Evolutionary conservation across 2,113 vertebrate species (phyloP).

Genomic region (Strix uralensis): DNA sequence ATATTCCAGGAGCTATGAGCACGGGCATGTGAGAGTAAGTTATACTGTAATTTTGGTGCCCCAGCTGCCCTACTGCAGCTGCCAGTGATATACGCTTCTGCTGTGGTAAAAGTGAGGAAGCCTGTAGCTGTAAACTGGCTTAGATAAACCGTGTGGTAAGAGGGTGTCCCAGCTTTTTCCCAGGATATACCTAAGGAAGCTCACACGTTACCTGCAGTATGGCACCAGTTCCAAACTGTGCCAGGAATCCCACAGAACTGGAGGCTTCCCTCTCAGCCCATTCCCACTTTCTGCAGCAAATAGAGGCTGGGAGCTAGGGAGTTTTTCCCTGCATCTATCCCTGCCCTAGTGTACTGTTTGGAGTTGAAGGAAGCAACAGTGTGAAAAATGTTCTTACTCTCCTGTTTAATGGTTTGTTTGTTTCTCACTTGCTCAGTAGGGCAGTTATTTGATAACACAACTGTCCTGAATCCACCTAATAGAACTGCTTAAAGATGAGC

Average conservation of each 20-base stretch:
- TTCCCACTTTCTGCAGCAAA: background rate
- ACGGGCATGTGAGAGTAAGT: background rate
- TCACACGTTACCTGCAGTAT: background rate
- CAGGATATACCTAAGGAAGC: background rate
- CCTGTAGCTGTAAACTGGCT: background rate
- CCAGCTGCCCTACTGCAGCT: background rate
- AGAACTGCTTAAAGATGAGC: background rate
- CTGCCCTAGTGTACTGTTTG: background rate
- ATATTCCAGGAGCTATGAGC: background rate
- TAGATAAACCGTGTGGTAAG: background rate
- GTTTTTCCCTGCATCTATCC: background rate
- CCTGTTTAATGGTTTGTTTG: background rate
- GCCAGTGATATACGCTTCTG: background rate
- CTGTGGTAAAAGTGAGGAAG: background rate
- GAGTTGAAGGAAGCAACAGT: background rate
- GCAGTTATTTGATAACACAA: background rate
- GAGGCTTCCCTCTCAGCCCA: background rate
- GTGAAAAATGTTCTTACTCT: background rate
- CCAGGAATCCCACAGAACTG: background rate
- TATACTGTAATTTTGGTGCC: background rate
- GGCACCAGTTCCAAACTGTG: background rate
- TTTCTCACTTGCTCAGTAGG: background rate
- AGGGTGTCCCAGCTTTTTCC: background rate
- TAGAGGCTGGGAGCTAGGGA: background rate
- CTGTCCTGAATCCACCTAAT: background rate